phyloP scores from a whole-genome alignment of 2,113 vertebrate genomes.

The Genyomyrus donnyi region DNA sequence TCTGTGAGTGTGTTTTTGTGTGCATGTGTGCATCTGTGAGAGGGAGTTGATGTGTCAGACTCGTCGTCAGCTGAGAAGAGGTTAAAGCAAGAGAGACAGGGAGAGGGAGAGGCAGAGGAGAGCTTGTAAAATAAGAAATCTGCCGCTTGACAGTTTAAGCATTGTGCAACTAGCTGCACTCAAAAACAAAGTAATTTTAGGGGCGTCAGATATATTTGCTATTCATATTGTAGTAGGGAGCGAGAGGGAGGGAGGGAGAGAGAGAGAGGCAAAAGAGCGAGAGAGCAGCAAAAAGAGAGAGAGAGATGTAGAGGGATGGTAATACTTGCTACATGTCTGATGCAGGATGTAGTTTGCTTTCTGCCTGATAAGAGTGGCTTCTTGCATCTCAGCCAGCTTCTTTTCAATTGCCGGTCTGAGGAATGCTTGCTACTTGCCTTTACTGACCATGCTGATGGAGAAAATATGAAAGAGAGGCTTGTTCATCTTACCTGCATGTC shows the following conservation, averaged over 20 bases:
- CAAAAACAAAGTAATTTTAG: not conserved
- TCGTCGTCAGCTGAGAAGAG: constrained; percentile 1
- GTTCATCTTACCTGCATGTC: not conserved
- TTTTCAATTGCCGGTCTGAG: not conserved
- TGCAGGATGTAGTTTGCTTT: not conserved
- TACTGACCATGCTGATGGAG: not conserved
- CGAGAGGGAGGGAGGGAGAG: not conserved
- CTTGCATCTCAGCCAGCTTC: not conserved
- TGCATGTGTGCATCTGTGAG: constrained; percentile 5
- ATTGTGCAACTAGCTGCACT: not conserved
- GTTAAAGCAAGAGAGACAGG: constrained; percentile 1
- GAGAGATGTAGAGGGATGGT: not conserved
- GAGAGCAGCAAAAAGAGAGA: not conserved
- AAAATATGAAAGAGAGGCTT: not conserved
- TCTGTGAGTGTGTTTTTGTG: not conserved
- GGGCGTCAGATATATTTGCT: not conserved
- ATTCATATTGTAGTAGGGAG: not conserved
- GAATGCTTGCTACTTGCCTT: not conserved
- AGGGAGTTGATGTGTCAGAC: constrained; percentile 20
- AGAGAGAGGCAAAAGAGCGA: not conserved
- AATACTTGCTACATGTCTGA: not conserved
- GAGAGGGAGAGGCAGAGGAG: constrained; percentile 11
- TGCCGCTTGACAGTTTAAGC: constrained; percentile 12
- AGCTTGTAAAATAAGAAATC: constrained; percentile 1
- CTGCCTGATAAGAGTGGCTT: not conserved